Percentiles rank a stretch among this genome's conserved stretches.
Conservation (phyloP, 2,888 invertebrate species). For the Chesias legatella region DNA sequence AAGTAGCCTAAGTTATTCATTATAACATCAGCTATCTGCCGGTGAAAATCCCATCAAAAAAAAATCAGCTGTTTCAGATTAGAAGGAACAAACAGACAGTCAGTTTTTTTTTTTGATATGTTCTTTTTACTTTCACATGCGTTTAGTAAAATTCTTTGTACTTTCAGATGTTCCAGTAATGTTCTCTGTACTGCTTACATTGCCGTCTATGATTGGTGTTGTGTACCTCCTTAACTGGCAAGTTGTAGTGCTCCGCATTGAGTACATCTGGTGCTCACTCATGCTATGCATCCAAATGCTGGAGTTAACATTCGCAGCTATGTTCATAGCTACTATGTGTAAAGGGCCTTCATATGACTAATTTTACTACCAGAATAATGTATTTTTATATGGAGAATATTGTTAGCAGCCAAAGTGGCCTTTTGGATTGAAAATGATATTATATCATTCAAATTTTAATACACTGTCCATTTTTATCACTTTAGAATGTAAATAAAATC, state of each 20-base stretch:
- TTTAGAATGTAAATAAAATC: too few species aligned
- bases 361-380: constrained; percentile 10
- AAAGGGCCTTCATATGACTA: constrained; percentile 81
- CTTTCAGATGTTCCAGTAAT: constrained; percentile 88
- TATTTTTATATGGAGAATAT: constrained; percentile 16
- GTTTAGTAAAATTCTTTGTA: constrained; percentile 13
- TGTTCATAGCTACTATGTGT: constrained; percentile 84
- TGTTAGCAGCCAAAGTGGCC: constrained; percentile 15
- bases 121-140: too few species aligned
- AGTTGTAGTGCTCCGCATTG: constrained; percentile 91
- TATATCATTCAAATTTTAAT: too few species aligned
- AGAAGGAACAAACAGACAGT: too few species aligned
- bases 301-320: constrained; percentile 90
- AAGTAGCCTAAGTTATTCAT: too few species aligned
- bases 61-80: too few species aligned
- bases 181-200: constrained; percentile 89
- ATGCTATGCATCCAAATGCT: constrained; percentile 89
- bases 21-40: too few species aligned
- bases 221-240: constrained; percentile 93
- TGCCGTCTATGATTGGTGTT: constrained; percentile 92
- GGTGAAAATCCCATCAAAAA: too few species aligned
- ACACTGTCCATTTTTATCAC: neutral
- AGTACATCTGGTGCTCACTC: constrained; percentile 93
- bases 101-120: too few species aligned
- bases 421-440: constrained; percentile 2